Percentiles rank a stretch among this genome's conserved stretches.
Evolutionary conservation across 2,113 vertebrate species (phyloP).

Genomic region (Elachura formosa): DNA sequence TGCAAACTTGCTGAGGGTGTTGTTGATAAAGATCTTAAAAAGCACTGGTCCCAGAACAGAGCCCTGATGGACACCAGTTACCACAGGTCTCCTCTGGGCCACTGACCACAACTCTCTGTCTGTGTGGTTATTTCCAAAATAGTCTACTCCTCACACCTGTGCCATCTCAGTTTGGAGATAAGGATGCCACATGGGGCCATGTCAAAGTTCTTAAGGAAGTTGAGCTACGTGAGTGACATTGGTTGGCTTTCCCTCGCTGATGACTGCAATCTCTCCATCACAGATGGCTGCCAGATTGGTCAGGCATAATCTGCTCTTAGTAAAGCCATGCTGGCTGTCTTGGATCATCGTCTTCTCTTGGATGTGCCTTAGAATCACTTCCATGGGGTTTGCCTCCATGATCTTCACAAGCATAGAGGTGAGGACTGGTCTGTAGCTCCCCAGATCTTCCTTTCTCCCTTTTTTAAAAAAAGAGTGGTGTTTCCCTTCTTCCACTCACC

Average conservation of each 20-base stretch:
- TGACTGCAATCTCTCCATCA: neutral
- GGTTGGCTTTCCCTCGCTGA: neutral
- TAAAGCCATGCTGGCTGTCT: neutral
- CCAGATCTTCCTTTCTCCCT: neutral
- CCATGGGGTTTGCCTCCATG: neutral
- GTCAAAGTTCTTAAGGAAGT: neutral
- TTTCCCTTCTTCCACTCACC: neutral
- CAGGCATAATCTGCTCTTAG: neutral
- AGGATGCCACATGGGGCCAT: neutral
- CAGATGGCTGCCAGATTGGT: neutral
- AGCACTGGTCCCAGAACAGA: neutral
- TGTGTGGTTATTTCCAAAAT: neutral
- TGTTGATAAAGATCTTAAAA: neutral
- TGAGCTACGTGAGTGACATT: no score
- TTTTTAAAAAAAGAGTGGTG: neutral
- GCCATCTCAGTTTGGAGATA: neutral
- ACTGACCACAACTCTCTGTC: neutral
- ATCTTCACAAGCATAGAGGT: neutral
- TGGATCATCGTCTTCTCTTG: neutral
- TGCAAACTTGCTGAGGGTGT: neutral
- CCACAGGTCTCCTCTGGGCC: neutral
- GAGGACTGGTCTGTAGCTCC: neutral
- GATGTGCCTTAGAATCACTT: neutral
- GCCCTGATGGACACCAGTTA: no score
- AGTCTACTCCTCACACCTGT: neutral